These are phyloP conservation scores for Poeciliopsis gracilis DNA, from an alignment of 2,797 vertebrate species.

Conservation along the genomic window DNA sequence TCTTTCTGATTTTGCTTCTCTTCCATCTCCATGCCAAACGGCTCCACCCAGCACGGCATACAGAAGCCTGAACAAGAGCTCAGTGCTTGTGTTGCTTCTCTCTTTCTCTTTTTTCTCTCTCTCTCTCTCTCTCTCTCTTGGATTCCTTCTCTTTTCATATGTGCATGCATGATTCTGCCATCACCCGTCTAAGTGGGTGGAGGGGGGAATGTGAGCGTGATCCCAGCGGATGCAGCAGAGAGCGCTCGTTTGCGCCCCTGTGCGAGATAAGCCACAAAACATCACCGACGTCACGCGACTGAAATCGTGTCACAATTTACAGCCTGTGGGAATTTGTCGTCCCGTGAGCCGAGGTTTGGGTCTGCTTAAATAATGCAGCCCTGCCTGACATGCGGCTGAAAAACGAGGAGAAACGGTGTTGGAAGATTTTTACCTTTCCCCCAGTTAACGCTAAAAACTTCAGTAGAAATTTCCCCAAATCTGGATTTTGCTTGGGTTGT, in stretches of 20 bases:
- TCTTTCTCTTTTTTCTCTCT: neutral
- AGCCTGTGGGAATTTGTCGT: slow-evolving; percentile 20
- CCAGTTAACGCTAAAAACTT: neutral
- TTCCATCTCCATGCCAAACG: slow-evolving; percentile 55
- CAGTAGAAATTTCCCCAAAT: neutral
- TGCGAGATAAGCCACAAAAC: slow-evolving; percentile 30
- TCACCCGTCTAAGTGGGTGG: slow-evolving; percentile 13
- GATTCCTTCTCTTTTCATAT: neutral
- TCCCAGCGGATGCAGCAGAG: slow-evolving; percentile 53
- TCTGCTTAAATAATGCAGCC: slow-evolving; percentile 22
- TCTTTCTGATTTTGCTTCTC: slow-evolving; percentile 14
- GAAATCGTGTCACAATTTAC: slow-evolving; percentile 29
- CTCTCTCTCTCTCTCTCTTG: neutral
- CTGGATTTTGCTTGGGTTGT: neutral
- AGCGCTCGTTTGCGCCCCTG: slow-evolving; percentile 30
- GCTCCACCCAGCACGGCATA: slow-evolving; percentile 75
- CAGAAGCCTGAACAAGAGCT: slow-evolving; percentile 41
- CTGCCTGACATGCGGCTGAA: slow-evolving; percentile 7
- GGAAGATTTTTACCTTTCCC: too few species aligned
- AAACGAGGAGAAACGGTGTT: neutral
- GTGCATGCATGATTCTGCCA: slow-evolving; percentile 16
- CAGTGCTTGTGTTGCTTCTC: slow-evolving; percentile 1
- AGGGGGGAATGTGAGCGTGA: slow-evolving; percentile 50
- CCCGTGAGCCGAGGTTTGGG: neutral
- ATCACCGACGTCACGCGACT: slow-evolving; percentile 35